Percentiles rank a stretch among this genome's conserved stretches.
Conservation (phyloP, 2,888 invertebrate species). For the Cataglyphis rosenhaueri region DNA sequence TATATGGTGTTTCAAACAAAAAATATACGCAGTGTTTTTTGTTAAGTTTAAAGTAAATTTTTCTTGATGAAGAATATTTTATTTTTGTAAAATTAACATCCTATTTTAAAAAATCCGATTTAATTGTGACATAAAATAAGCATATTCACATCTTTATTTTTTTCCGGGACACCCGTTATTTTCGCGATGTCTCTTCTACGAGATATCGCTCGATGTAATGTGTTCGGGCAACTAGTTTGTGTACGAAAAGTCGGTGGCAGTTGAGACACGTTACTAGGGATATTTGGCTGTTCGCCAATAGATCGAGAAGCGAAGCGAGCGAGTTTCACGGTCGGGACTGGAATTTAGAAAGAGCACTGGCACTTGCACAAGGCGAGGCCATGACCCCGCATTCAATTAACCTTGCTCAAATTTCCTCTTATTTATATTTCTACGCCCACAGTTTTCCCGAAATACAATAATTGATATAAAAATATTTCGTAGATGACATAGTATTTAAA, state of each 20-base stretch:
- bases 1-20: background rate
- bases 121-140: background rate
- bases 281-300: constrained; percentile 70
- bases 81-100: background rate
- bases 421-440: background rate
- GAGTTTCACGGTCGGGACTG: constrained; percentile 73
- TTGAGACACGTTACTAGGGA: constrained; percentile 63
- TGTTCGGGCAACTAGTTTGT: constrained; percentile 54
- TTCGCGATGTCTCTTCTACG: background rate
- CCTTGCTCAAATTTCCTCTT: background rate
- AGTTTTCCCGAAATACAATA: background rate
- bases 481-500: background rate
- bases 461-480: background rate
- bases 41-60: background rate
- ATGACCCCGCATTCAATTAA: constrained; percentile 19
- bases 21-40: background rate
- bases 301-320: constrained; percentile 56
- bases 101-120: background rate
- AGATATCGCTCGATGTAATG: constrained; percentile 54
- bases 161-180: background rate
- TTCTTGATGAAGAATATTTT: background rate
- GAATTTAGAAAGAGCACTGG: constrained; percentile 57
- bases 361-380: background rate
- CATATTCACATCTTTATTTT: background rate
- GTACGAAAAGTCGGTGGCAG: constrained; percentile 35